Conservation (phyloP, 2,888 invertebrate genomes). For the Diloba caeruleocephala region DNA sequence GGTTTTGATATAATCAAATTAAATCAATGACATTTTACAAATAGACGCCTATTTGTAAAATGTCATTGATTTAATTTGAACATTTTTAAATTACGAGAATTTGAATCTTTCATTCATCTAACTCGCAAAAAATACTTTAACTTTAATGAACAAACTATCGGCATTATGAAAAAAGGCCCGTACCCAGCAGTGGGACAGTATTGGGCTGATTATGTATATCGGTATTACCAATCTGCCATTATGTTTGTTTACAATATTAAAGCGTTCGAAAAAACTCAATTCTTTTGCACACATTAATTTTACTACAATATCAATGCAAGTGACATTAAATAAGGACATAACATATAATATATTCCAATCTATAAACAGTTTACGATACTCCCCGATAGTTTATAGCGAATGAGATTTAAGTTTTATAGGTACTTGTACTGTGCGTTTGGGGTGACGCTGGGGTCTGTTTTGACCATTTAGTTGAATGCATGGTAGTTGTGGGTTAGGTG, state of each 20-base stretch:
- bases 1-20: too few species aligned
- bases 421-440: slow-evolving; percentile 54
- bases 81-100: too few species aligned
- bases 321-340: slow-evolving; percentile 59
- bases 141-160: neutral
- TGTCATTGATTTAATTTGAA: too few species aligned
- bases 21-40: too few species aligned
- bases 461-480: slow-evolving; percentile 44
- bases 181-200: too few species aligned
- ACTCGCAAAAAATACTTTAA: too few species aligned
- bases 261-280: neutral
- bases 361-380: slow-evolving; percentile 75
- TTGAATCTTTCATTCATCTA: too few species aligned
- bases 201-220: too few species aligned
- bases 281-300: slow-evolving; percentile 35
- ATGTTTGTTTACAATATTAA: neutral
- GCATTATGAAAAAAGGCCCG: too few species aligned
- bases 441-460: slow-evolving; percentile 36
- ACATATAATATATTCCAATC: slow-evolving; percentile 66
- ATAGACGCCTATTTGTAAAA: too few species aligned
- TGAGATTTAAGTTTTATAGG: slow-evolving; percentile 63
- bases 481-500: slow-evolving; percentile 2
- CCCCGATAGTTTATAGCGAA: slow-evolving; percentile 66
- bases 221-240: too few species aligned
- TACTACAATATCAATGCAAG: slow-evolving; percentile 41